Evolutionary conservation across 2,113 vertebrate species (phyloP).

Genomic region (Alligator mississippiensis): DNA sequence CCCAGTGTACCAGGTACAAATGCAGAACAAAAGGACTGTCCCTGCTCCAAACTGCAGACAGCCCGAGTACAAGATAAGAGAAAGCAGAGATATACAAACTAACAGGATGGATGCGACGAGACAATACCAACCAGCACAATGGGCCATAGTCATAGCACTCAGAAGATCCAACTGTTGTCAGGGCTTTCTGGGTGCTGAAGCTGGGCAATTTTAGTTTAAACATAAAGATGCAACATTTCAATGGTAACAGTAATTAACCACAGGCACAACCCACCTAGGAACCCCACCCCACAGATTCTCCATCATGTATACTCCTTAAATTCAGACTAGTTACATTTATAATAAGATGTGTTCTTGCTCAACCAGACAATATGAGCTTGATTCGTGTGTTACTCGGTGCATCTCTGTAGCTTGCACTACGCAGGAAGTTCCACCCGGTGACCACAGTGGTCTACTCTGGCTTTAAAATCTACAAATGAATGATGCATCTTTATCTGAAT

Average conservation of each 20-base stretch:
- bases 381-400: too few relatives aligned
- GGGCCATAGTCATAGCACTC: neutral
- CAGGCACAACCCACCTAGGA: neutral
- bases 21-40: neutral
- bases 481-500: too few relatives aligned
- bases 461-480: too few relatives aligned
- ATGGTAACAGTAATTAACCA: neutral
- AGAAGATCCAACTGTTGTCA: neutral
- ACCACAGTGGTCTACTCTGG: too few relatives aligned
- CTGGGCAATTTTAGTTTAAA: neutral
- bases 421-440: too few relatives aligned
- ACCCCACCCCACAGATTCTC: neutral
- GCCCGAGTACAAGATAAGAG: neutral
- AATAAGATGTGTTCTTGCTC: too few relatives aligned
- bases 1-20: neutral
- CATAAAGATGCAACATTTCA: neutral
- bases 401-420: too few relatives aligned
- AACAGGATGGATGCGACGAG: neutral
- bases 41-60: neutral
- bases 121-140: neutral
- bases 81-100: neutral
- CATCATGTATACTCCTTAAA: neutral
- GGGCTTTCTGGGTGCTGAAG: neutral
- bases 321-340: too few relatives aligned
- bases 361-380: too few relatives aligned